Evolutionary conservation across 2,113 vertebrate genomes (phyloP), one percentile per base, ranked within the genome.

Genomic region (Macaca mulatta): DNA sequence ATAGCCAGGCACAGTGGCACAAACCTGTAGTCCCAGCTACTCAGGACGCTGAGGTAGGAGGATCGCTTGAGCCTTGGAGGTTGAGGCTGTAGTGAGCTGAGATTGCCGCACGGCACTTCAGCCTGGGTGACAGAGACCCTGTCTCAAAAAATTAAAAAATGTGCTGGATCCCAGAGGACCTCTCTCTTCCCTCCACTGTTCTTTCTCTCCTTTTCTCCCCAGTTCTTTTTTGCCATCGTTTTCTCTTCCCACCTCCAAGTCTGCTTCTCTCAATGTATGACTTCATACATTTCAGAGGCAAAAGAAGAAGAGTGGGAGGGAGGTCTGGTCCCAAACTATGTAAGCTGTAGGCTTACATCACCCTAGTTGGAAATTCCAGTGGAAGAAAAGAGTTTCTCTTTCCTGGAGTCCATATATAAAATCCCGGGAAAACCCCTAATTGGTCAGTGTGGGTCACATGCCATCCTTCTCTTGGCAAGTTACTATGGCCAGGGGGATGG

Each of bases 321-420:
- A 38, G 38, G 6, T 22, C 30, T 50, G 18, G 13, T 48, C 1
- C 6, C 38, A 69, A 30, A 61, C 8, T 22, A n/a, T 2, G 0
- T 40, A 13, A 45, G 25, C 12, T 43, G 20, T 55, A n/a, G 59
- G 69, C 23, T 79, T 61, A 23, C 3, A 16, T 88, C 61, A 38
- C 43, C 55, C 30, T 30, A 11, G 13, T 6, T 72, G 69, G n/a
- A 48, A 88, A 80, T 27, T 55, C 35, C 35, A 55, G 74, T 27
- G 9, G 20, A 79, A 38, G 43, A 48, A 38, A 67, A 35, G 74
- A 40, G 20, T n/a, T 82, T 83, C 40, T 93, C n/a, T 84, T n/a
- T 32, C 23, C 40, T 38, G 45, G 32, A 70, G 9, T 23, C 38
- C 74, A 52, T 8, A 13, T 50, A 43, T n/a, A 84, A 93, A 55